These are phyloP conservation scores for Macrosteles quadrilineatus DNA, from an alignment of 1,140 invertebrate genomes.

Conservation along the genomic window DNA sequence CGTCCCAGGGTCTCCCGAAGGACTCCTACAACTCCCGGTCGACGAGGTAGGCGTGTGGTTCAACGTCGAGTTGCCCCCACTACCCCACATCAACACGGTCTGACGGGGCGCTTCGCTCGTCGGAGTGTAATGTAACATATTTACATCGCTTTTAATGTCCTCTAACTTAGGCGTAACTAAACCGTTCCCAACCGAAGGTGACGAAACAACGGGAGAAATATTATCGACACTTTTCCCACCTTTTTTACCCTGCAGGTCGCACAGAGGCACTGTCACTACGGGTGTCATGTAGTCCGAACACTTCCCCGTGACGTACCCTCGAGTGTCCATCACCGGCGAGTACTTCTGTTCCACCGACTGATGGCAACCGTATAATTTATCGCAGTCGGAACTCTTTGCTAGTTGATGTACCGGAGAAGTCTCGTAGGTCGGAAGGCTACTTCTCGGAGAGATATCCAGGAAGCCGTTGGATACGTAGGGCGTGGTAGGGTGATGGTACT, in stretches of 20 bases:
- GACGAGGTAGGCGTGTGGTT: conserved; percentile 51
- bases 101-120: conserved; percentile 64
- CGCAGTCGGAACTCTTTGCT: conserved; percentile 47
- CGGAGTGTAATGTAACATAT: conserved; percentile 54
- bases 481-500: conserved; percentile 68
- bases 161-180: conserved; percentile 65
- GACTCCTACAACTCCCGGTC: conserved; percentile 39
- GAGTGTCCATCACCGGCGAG: conserved; percentile 51
- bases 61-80: conserved; percentile 53
- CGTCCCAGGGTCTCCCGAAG: conserved; percentile 37
- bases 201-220: conserved; percentile 55
- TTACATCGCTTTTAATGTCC: conserved; percentile 59
- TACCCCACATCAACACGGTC: conserved; percentile 85
- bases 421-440: conserved; percentile 55
- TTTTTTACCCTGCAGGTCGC: conserved; percentile 36
- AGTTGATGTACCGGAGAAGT: conserved; percentile 56
- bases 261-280: conserved; percentile 51
- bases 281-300: conserved; percentile 48
- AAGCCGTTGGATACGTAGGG: conserved; percentile 79
- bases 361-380: conserved; percentile 65
- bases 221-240: conserved; percentile 53
- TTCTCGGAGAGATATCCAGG: conserved; percentile 62
- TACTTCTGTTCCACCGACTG: conserved; percentile 50
- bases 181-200: conserved; percentile 55
- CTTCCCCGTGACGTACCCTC: conserved; percentile 58